Evolutionary conservation across 2,113 vertebrate genomes (phyloP).

Genomic region (Panthera tigris): DNA sequence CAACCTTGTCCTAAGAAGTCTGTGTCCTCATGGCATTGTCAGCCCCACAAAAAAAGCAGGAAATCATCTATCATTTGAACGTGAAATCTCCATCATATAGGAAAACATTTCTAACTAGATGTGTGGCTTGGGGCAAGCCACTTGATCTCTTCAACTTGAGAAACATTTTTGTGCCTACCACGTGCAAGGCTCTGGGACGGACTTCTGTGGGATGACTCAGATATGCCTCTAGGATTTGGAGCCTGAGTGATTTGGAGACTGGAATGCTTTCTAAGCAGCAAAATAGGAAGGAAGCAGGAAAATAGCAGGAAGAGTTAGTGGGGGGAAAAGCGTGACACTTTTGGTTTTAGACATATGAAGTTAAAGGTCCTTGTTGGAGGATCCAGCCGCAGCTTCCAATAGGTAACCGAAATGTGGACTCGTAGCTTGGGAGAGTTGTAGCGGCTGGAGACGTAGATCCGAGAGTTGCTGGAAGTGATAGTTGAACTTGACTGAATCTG

Average conservation of each 20-base stretch:
- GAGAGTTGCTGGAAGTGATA: neutral
- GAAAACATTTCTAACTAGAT: neutral
- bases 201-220: conserved; percentile 32
- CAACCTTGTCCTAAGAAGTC: conserved; percentile 41
- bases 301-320: neutral
- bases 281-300: neutral
- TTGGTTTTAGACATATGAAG: conserved; percentile 26
- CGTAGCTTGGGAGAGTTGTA: neutral
- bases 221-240: neutral
- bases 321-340: neutral
- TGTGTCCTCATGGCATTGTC: conserved; percentile 33
- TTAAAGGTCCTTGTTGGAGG: neutral
- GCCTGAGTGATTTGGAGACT: neutral
- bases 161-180: neutral
- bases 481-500: neutral
- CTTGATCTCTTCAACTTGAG: conserved; percentile 6
- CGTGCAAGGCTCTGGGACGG: neutral
- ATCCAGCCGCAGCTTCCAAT: neutral
- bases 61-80: neutral
- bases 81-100: neutral
- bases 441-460: neutral
- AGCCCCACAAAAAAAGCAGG: neutral
- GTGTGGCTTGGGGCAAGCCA: conserved; percentile 33
- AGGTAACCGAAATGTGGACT: neutral
- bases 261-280: neutral